A percentile compares a stretch with the other conserved stretches of the same genome.
Evolutionary conservation across 1,140 invertebrate genomes (phyloP).

Genomic region (Philaenus spumarius): DNA sequence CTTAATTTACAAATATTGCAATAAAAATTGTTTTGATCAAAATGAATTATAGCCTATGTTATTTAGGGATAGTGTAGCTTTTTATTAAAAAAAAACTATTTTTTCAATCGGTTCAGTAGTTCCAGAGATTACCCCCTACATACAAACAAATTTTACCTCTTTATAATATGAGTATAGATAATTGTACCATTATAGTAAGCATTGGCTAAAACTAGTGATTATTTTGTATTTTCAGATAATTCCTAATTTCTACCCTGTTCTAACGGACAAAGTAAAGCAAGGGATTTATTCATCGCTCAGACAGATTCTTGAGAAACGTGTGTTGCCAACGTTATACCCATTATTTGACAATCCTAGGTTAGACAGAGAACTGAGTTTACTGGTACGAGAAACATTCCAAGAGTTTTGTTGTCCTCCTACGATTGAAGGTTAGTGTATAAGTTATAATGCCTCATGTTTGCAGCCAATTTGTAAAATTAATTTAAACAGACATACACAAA

Average conservation of each 20-base stretch:
- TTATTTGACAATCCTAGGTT: conserved; percentile 91
- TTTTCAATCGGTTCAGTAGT: too few species aligned
- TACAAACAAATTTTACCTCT: too few species aligned
- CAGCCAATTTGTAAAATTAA: too few species aligned
- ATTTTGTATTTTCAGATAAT: conserved; percentile 64
- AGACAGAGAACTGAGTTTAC: conserved; percentile 76
- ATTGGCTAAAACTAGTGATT: too few species aligned
- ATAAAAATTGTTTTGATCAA: not conserved
- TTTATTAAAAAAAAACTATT: too few species aligned
- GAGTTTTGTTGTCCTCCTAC: conserved; percentile 71
- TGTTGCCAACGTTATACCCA: conserved; percentile 79
- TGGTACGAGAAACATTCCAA: conserved; percentile 84
- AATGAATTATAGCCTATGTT: too few species aligned
- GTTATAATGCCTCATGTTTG: too few species aligned
- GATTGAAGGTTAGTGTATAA: conserved; percentile 29
- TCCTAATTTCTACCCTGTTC: conserved; percentile 82
- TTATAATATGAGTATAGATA: too few species aligned
- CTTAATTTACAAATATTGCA: not conserved
- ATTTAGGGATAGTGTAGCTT: too few species aligned
- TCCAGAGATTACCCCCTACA: too few species aligned
- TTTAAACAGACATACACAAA: too few species aligned
- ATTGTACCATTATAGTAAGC: not conserved
- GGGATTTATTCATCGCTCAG: conserved; percentile 89
- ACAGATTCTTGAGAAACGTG: conserved; percentile 91
- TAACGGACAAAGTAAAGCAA: conserved; percentile 74